Base-by-base conservation (phyloP, 2,113 vertebrate genomes). In the Lucifuga dentata region DNA sequence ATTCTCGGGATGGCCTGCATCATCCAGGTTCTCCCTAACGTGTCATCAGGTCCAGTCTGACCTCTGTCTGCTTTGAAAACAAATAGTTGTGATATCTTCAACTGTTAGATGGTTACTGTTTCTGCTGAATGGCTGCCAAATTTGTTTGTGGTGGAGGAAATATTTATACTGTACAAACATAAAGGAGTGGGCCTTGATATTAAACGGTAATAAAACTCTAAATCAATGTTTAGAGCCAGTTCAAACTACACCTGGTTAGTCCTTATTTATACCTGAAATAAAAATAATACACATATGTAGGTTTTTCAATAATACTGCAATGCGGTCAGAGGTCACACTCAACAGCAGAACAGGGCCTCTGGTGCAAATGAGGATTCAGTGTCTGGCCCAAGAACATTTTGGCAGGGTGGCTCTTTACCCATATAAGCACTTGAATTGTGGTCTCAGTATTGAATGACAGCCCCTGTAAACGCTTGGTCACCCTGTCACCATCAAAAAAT, bases 1-100 rank as follows among this genome's bases (percentile, higher is more conserved):
- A 75, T 60, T 78, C 63, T 81, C 81, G 84, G 81, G 72, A 76
- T 85, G 77, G 69, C 43, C 85, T 83, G 75, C 87, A 81, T 89
- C 84, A 89, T 57, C 70, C 70, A 66, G 71, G 82, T 53, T 76
- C 73, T 68, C 58, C 73, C 56, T 44, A 26, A 1, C 78, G 84
- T 88, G 81, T 83, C 85, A 84, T 62, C 76, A 58, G 32, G 39
- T 67, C 64, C 16, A 23, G 39, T 71, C 45, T 70, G 66, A 51
- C 38, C 64, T 44, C 26, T 39, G 56, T 46, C 43, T 59, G 45
- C 48, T 45, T 15, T 70, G 41, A 59, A 66, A 77, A 71, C 57
- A 83, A 60, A 38, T n/a, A 46, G 23, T 11, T 32, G 9, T 5
- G 57, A 51, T 44, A 32, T n/a, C 15, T 46, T 7, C 39, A 52